Conservation (phyloP, 2,113 vertebrate genomes). For the Pseudolaguvia tuberculata region DNA sequence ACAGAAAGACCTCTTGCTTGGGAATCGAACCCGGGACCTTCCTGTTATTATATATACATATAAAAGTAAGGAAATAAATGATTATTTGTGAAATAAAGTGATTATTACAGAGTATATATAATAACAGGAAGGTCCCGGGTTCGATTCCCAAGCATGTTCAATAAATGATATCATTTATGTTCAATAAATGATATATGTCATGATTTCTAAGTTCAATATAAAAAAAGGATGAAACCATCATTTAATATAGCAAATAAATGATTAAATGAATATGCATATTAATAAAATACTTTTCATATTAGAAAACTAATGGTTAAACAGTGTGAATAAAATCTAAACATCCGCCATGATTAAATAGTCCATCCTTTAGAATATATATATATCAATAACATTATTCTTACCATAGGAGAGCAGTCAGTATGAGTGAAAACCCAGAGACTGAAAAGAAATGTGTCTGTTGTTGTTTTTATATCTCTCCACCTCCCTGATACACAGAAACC, state of each 20-base stretch:
- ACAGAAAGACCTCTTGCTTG: no score
- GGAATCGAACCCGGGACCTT: no score
- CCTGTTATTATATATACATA: no score
- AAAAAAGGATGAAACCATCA: not conserved
- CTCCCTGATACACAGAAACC: slow-evolving; percentile 9
- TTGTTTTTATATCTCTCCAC: slow-evolving; percentile 6
- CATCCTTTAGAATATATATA: not conserved
- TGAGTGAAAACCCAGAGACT: not conserved
- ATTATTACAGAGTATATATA: no score
- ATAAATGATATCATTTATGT: no score
- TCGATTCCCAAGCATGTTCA: no score
- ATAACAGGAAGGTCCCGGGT: no score
- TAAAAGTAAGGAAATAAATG: no score
- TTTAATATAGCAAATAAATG: not conserved
- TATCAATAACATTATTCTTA: not conserved
- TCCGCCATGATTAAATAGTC: not conserved
- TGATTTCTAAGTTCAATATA: not conserved
- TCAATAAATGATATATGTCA: not conserved
- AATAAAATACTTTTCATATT: not conserved
- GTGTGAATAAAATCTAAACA: not conserved
- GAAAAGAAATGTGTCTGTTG: not conserved
- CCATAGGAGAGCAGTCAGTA: not conserved
- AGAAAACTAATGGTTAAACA: no score
- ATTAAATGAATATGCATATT: not conserved
- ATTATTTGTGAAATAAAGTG: no score